Conservation (phyloP, 2,113 vertebrate genomes). For the Tapirus terrestris region DNA sequence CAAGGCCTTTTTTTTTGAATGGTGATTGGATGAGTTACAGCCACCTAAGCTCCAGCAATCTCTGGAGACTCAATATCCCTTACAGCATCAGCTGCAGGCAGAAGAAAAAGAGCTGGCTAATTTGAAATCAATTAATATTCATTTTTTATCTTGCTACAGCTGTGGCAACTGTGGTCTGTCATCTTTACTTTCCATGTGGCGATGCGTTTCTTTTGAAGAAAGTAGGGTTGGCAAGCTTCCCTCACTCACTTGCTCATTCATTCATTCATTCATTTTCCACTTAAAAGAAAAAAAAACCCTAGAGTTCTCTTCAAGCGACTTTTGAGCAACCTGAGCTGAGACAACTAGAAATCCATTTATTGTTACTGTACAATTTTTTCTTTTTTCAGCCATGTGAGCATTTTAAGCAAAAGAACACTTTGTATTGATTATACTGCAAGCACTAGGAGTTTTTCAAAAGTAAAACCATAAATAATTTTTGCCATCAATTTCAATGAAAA, state of each 20-base stretch:
- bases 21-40: conserved; percentile 68
- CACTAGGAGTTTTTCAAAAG: not conserved
- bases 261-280: conserved; percentile 29
- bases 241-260: not conserved
- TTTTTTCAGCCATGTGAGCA: not conserved
- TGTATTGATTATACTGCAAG: not conserved
- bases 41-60: conserved; percentile 67
- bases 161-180: conserved; percentile 62
- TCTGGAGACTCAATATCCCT: conserved; percentile 69
- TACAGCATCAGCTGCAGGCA: conserved; percentile 72
- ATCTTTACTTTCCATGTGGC: conserved; percentile 60
- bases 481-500: not conserved
- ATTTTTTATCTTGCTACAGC: conserved; percentile 70
- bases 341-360: conserved; percentile 31
- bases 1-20: conserved; percentile 61
- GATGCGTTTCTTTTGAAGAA: conserved; percentile 40
- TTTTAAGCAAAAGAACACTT: not conserved
- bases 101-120: conserved; percentile 74
- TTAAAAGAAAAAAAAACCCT: not conserved
- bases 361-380: not conserved
- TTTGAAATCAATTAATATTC: conserved; percentile 81
- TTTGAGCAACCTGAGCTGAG: conserved; percentile 36
- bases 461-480: not conserved
- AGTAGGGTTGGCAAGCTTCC: not conserved
- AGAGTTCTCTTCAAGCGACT: conserved; percentile 15